Evolutionary conservation across 2,888 invertebrate genomes (phyloP), one percentile per base, ranked within the genome.

Genomic region (Antitype chi): DNA sequence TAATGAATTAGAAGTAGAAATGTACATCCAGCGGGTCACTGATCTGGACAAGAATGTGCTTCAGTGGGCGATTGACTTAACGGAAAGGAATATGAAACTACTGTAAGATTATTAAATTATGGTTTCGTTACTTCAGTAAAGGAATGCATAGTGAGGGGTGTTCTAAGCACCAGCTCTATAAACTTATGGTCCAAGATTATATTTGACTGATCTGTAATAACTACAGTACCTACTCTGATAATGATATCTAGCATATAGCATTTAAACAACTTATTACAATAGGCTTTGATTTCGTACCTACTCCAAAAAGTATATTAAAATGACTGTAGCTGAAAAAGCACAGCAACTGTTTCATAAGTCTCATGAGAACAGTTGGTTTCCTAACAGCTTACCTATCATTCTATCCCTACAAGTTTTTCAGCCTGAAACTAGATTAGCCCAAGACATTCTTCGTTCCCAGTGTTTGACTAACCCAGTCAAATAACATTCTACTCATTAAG

Each of bases 21-120:
- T 98, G 88, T 97, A 95, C 85, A 97, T 98, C 76, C 96, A 97
- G 86, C 96, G 94, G 89, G 97, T 97, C 13, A 93, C 93, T 66
- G 95, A 97, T 78, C 93, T 98, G 70, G 96, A 97, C 71, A 94
- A 97, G 73, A 94, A 95, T 78, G 96, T 97, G 13, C 92, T 97
- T 53, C 95, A 97, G 55, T 98, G 98, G 98, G 97, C 98, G 66
- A 98, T 98, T 89, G 97, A 98, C 88, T 96, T 99, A 47, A 98
- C 98, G 80, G 98, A 98, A 92, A 97, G 97, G 84, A 99, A 99
- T 93, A 98, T 99, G 98, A 97, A 98, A 93, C 91, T 95, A 79
- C 95, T 98, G 97, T 99, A 97, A 97, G 97, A 92, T n/a, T 13
- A 57, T 80, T 20, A 38, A 59, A 55, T 28, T 28, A 78, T 3